These are phyloP conservation scores for Caenorhabditis sp. DNA, from an alignment of 2,888 invertebrate genomes.

Conservation along the genomic window DNA sequence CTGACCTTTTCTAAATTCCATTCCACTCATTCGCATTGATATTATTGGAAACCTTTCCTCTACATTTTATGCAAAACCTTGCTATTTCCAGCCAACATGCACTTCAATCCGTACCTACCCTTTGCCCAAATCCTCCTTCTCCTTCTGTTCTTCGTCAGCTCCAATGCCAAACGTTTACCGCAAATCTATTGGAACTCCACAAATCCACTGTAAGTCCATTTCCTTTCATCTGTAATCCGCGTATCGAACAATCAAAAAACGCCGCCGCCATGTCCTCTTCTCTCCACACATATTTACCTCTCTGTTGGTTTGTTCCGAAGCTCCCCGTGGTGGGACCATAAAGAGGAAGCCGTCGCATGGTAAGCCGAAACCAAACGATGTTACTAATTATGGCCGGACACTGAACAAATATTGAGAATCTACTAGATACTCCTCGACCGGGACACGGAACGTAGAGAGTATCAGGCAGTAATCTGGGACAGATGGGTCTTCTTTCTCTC, in stretches of 20 bases:
- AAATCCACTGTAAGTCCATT: conserved; percentile 71
- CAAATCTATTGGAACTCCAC: conserved; percentile 73
- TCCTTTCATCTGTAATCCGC: conserved; percentile 2
- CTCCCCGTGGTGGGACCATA: conserved; percentile 21
- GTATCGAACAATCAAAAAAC: conserved; percentile 36
- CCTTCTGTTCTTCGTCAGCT: conserved; percentile 5
- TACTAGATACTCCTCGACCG: not conserved
- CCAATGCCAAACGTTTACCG: conserved; percentile 63
- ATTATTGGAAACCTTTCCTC: no score
- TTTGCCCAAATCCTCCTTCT: conserved; percentile 3
- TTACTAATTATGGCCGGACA: conserved; percentile 53
- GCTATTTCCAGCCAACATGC: conserved; percentile 21
- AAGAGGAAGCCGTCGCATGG: conserved; percentile 52
- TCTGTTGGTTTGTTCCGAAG: conserved; percentile 20
- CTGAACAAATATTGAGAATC: conserved; percentile 51
- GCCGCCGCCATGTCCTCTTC: conserved; percentile 17
- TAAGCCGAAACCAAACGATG: conserved; percentile 65
- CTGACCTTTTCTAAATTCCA: conserved; percentile 23
- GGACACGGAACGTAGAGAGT: conserved; percentile 32
- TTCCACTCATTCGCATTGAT: conserved; percentile 1
- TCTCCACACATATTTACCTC: conserved; percentile 55
- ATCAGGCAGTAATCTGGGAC: conserved; percentile 58
- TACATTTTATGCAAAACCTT: no score
- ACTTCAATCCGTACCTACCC: not conserved
- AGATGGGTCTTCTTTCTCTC: conserved; percentile 29